Conservation (phyloP, 2,113 vertebrate species). For the Macrotis lagotis region DNA sequence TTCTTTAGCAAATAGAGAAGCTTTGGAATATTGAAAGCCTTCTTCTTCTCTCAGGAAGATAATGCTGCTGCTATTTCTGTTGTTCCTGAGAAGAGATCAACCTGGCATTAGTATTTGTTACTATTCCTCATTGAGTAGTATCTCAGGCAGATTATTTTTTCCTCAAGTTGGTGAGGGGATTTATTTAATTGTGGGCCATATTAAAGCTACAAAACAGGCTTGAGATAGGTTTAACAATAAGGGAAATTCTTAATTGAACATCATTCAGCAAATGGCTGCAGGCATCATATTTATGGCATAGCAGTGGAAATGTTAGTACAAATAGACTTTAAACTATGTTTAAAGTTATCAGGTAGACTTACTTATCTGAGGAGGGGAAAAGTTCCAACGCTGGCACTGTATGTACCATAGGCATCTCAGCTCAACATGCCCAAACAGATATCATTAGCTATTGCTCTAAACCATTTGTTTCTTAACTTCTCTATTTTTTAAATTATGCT, state of each 20-base stretch:
- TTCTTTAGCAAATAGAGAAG: constrained; percentile 42
- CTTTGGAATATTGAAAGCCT: background rate
- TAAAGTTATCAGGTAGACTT: background rate
- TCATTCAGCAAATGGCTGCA: background rate
- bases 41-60: background rate
- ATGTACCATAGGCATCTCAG: background rate
- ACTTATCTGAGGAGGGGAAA: background rate
- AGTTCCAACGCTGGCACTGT: background rate
- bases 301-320: background rate
- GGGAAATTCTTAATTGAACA: background rate
- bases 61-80: background rate
- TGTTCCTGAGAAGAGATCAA: constrained; percentile 24
- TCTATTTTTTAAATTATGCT: background rate
- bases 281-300: background rate
- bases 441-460: background rate
- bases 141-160: background rate
- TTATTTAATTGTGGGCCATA: background rate
- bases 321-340: background rate
- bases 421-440: background rate
- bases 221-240: background rate
- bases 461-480: background rate
- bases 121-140: background rate
- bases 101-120: constrained; percentile 3
- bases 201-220: background rate
- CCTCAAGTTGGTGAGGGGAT: background rate